Evolutionary conservation across 1,140 invertebrate genomes (phyloP), one percentile per base, ranked within the genome.

Genomic region (Drosophila paulistorum): DNA sequence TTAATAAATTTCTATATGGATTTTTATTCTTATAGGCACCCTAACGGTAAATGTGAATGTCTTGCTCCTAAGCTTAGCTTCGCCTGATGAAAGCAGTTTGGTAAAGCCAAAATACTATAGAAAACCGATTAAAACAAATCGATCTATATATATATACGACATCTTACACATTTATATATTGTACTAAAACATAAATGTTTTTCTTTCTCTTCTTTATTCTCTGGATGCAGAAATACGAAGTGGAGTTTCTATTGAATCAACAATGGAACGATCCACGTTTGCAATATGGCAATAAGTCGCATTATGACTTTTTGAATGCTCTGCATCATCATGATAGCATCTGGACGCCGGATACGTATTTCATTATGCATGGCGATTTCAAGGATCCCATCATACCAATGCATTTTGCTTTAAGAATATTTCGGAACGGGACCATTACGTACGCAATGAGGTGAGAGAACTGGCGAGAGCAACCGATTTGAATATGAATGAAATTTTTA

Each of bases 351-450:
- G 97, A 98, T 93, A 98, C 97, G 26, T 98, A 98, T 93, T 98
- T 98, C 93, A 98, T 98, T 91, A 98, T 98, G 96, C 97, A 98
- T 93, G 97, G 97, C 66, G 97, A 98, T 92, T 98, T 98, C 93
- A 97, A 98, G 94, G 96, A 97, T 93, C 96, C 97, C 41, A 95
- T 98, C 82, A 97, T 97, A 92, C 97, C 97, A 54, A 96, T 97
- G 91, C 96, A 98, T 93, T 97, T 98, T 84, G 96, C 97, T 69
- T 94, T 98, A 86, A 94, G 96, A 86, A 97, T 98, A 90, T 97
- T 95, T 92, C 95, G 96, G 81, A 98, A 98, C 91, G 97, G 97
- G 91, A 98, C 96, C 81, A 97, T 98, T 92, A 96, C 96, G 93
- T 98, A 98, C 93, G 95, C 97, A 91, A 97, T 97, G 95, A 95